A percentile compares a stretch with the other conserved stretches of the same genome.
Evolutionary conservation across 2,113 vertebrate species (phyloP).

Genomic region (Montifringilla adamsi): DNA sequence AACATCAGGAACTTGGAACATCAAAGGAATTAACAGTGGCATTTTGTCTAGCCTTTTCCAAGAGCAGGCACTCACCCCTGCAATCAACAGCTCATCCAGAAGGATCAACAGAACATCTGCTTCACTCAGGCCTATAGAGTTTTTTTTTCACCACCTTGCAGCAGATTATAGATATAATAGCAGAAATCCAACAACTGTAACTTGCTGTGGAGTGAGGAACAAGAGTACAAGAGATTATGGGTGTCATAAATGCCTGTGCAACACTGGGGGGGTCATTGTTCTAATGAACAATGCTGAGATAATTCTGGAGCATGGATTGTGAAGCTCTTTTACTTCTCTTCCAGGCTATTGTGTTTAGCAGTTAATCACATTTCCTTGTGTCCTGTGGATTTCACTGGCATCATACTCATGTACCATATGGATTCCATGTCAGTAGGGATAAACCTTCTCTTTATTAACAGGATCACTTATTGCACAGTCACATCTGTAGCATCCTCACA

Average conservation of each 20-base stretch:
- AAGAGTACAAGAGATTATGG: not conserved
- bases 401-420: not conserved
- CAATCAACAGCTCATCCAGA: not conserved
- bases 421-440: not conserved
- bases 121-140: not conserved
- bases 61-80: not conserved
- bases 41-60: not conserved
- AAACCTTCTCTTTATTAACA: conserved; percentile 18
- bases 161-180: not conserved
- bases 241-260: not conserved
- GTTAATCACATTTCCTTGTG: not conserved
- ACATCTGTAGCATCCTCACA: not conserved
- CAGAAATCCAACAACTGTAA: not conserved
- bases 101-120: not conserved
- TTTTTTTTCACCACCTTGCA: not conserved
- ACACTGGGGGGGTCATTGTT: not conserved
- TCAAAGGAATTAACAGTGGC: not conserved
- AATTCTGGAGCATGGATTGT: not conserved
- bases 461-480: not conserved
- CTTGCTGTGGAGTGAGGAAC: not conserved
- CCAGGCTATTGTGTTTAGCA: not conserved
- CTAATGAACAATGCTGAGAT: not conserved
- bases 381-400: not conserved
- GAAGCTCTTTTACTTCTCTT: not conserved
- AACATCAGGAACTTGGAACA: not conserved